Conservation (phyloP, 1,140 invertebrate species). For the Hycleus phaleratus region DNA sequence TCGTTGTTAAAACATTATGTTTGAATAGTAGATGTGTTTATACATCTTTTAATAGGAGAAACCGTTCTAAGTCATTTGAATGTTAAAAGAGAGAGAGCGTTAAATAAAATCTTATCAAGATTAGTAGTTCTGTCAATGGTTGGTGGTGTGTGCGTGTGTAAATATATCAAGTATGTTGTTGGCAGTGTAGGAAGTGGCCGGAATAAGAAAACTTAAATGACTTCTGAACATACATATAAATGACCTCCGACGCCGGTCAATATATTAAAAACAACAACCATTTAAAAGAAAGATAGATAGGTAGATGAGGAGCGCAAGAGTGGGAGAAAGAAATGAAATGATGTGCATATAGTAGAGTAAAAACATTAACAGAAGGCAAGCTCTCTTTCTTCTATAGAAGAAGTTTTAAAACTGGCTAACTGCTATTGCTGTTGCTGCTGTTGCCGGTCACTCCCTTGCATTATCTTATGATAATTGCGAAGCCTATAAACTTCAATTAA, state of each 20-base stretch:
- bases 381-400: no score
- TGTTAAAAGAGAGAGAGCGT: no score
- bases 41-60: no score
- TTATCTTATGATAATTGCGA: slow-evolving; percentile 41
- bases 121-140: no score
- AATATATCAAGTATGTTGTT: no score
- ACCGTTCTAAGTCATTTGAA: no score
- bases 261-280: slow-evolving; percentile 4
- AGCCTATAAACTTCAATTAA: slow-evolving; percentile 41
- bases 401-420: no score
- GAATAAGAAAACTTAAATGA: slow-evolving; percentile 25
- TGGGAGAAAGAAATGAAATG: neutral
- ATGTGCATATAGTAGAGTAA: neutral
- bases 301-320: neutral
- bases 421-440: neutral
- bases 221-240: slow-evolving; percentile 22
- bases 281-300: neutral
- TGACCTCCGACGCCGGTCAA: neutral
- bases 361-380: neutral
- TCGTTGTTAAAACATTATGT: no score
- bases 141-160: no score
- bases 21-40: no score
- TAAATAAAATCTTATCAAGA: no score
- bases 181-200: slow-evolving; percentile 23
- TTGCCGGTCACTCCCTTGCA: slow-evolving; percentile 34